Evolutionary conservation across 2,797 vertebrate species (phyloP).

Genomic region (Fistularia commersonii): DNA sequence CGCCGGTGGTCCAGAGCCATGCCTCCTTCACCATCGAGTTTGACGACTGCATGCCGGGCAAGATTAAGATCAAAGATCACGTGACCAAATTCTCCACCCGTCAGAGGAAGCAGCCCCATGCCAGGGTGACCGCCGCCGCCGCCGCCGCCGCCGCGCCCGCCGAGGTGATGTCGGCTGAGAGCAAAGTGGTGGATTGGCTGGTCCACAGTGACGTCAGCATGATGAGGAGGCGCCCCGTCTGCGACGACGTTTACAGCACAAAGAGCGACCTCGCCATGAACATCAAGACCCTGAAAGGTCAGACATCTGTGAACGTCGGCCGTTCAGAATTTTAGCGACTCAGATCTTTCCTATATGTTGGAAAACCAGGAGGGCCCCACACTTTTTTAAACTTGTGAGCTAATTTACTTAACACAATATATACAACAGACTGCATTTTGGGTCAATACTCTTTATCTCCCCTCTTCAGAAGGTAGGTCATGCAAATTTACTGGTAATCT

Average conservation of each 20-base stretch:
- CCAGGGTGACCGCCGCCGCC: constrained; percentile 57
- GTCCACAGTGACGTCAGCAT: constrained; percentile 90
- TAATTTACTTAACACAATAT: too few relatives aligned
- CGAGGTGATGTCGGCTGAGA: constrained; percentile 85
- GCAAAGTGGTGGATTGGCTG: constrained; percentile 96
- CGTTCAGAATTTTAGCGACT: too few relatives aligned
- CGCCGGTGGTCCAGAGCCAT: constrained; percentile 89
- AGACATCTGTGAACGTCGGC: too few relatives aligned
- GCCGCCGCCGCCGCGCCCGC: constrained; percentile 67
- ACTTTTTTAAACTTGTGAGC: too few relatives aligned
- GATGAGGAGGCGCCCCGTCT: constrained; percentile 77
- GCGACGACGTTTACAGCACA: constrained; percentile 89
- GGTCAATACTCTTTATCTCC: too few relatives aligned
- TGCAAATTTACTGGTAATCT: too few relatives aligned
- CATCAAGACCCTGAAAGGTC: constrained; percentile 86
- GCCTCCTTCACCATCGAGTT: constrained; percentile 99
- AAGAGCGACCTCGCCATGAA: constrained; percentile 93
- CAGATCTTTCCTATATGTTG: too few relatives aligned
- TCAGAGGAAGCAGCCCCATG: constrained; percentile 65
- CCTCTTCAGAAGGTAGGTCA: too few relatives aligned
- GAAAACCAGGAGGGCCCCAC: too few relatives aligned
- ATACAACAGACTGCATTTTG: too few relatives aligned
- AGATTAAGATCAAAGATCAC: constrained; percentile 96
- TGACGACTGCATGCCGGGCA: constrained; percentile 88
- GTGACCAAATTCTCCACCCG: constrained; percentile 94